Evolutionary conservation across 2,888 invertebrate genomes (phyloP).

Genomic region (Drosophila stalkeri): DNA sequence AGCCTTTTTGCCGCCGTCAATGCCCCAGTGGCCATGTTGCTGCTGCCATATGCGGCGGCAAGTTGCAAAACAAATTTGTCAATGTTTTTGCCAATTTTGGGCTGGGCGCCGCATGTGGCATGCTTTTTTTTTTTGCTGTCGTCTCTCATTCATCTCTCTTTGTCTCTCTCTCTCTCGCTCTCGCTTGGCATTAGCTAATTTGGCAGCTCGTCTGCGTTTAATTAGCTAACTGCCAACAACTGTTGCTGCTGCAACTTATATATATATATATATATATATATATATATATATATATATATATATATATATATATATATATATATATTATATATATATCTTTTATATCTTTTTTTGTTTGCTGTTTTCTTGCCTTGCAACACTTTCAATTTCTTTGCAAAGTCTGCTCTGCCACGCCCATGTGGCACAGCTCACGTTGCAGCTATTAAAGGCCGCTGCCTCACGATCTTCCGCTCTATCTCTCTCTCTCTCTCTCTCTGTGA

Average conservation of each 20-base stretch:
- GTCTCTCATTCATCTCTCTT: neutral
- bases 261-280: neutral
- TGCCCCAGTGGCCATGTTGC: conserved; percentile 55
- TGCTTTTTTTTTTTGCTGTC: conserved; percentile 9
- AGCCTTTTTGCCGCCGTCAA: conserved; percentile 50
- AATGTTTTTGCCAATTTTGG: conserved; percentile 70
- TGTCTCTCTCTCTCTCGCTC: conserved; percentile 6
- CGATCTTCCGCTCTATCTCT: conserved; percentile 49
- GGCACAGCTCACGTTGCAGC: conserved; percentile 76
- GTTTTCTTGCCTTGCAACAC: conserved; percentile 48
- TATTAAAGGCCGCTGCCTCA: conserved; percentile 80
- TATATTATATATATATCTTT: neutral
- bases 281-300: too few relatives aligned
- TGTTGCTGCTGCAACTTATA: conserved; percentile 15
- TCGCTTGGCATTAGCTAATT: conserved; percentile 73
- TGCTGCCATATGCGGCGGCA: conserved; percentile 43
- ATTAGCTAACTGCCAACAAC: conserved; percentile 53
- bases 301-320: neutral
- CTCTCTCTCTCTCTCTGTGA: conserved; percentile 11
- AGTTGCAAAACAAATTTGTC: conserved; percentile 81
- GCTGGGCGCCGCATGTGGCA: conserved; percentile 52
- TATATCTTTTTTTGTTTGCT: neutral
- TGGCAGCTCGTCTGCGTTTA: conserved; percentile 77
- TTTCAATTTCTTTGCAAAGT: conserved; percentile 62
- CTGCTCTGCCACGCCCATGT: conserved; percentile 57